A percentile compares a stretch with the other conserved stretches of the same genome.
phyloP scores from a whole-genome alignment of 2,113 vertebrate species.

The Egretta garzetta region DNA sequence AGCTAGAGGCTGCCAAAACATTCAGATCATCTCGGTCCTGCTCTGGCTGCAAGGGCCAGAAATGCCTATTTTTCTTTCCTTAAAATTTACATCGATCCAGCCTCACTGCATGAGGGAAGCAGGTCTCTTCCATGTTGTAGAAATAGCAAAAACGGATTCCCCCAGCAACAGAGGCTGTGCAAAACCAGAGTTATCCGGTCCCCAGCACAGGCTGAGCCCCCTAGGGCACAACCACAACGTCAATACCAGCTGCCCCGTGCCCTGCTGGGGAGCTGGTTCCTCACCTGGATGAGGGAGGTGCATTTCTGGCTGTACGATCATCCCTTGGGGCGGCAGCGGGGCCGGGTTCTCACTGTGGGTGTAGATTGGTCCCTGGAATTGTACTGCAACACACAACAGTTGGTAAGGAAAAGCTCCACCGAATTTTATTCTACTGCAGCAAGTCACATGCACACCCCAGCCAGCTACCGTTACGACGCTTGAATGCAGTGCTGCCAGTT shows the following conservation, averaged over 20 bases:
- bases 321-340: constrained; percentile 91
- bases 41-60: neutral
- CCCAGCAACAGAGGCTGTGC: accelerated
- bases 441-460: neutral
- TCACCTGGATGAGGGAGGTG: constrained; percentile 90
- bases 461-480: neutral
- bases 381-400: constrained; percentile 79
- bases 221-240: neutral
- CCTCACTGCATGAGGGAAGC: neutral
- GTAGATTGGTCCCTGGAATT: constrained; percentile 98
- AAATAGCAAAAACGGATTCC: neutral
- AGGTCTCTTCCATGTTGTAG: neutral
- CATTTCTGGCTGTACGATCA: constrained; percentile 98
- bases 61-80: accelerated
- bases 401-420: neutral
- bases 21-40: neutral
- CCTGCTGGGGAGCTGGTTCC: neutral
- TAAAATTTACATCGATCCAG: neutral
- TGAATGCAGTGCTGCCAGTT: neutral
- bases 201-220: neutral
- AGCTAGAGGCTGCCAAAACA: neutral
- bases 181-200: neutral
- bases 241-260: accelerated
- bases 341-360: constrained; percentile 89
- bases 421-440: neutral